These are phyloP conservation scores for Cylindroiulus punctatus DNA, from an alignment of 2,888 invertebrate species.

Conservation along the genomic window DNA sequence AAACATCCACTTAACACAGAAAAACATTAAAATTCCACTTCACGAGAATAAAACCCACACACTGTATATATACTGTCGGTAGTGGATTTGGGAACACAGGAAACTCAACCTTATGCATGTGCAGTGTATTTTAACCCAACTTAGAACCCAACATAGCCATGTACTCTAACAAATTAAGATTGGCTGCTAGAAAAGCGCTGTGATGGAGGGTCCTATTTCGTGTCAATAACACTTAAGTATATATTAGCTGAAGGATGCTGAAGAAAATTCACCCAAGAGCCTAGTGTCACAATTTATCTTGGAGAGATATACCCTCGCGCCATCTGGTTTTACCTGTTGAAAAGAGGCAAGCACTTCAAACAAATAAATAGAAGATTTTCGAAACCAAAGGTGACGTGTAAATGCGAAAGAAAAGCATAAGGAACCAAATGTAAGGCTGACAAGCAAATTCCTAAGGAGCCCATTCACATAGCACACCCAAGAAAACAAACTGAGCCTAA, in stretches of 20 bases:
- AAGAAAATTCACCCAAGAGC: constrained; percentile 23
- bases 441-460: not conserved
- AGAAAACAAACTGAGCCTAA: constrained; percentile 14
- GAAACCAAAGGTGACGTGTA: not conserved
- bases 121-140: too few relatives aligned
- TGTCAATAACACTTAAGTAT: not conserved
- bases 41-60: too few relatives aligned
- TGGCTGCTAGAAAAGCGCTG: not conserved
- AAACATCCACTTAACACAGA: too few relatives aligned
- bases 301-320: not conserved
- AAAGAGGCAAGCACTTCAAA: not conserved
- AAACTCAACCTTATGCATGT: too few relatives aligned
- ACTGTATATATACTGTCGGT: too few relatives aligned
- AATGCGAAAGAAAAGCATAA: not conserved
- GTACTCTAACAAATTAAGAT: not conserved
- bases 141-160: too few relatives aligned
- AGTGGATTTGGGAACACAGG: too few relatives aligned
- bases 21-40: too few relatives aligned
- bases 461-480: not conserved
- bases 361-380: not conserved
- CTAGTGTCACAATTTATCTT: not conserved
- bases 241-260: constrained; percentile 6
- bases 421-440: constrained; percentile 23
- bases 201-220: not conserved
- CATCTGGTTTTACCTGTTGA: constrained; percentile 12